Base-by-base conservation (phyloP, 2,797 vertebrate species). In the Gouania willdenowi region DNA sequence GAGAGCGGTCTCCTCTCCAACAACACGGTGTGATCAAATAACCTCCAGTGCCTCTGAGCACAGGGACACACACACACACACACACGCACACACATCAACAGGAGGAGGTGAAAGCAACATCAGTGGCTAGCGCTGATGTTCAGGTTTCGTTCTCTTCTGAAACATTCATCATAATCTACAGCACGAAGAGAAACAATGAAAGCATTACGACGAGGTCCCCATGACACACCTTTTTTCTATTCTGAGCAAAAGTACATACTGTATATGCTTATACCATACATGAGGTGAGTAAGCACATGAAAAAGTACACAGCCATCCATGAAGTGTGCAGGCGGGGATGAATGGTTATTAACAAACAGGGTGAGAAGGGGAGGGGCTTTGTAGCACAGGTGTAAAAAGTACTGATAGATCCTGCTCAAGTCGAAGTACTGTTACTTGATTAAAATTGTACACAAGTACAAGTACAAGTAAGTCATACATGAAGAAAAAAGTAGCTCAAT, bases 1-100 rank as follows among this genome's bases (percentile, higher is more conserved):
- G 47, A 72, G 65, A 70, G 66, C 67, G 69, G 65, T 53, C 65
- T 66, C 50, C 53, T 71, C 66, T 75, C 64, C 68, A 70, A 66
- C 74, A 77, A 72, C 74, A 78, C 74, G 58, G 67, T 74, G 64
- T 77, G 64, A 81, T 79, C 77, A 79, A 79, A 79, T 75, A 77
- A 76, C 67, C 68, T 70, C 56, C 55, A 50, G 65, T 55, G 68
- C 70, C 78, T 71, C 16, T 26, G 22, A 63, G 56, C 59, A 16
- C 19, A 20, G 5, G 6, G 6, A 6, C 19, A 6, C 19, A 20
- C 6, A 2, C 19, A 20, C 6, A 20, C 6, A 20, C 3, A 20
- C 19, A 20, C 5, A 19, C 18, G 19, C 18, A 19, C 18, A 19
- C 18, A 19, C 5, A 19, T 5, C 19, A 49, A 25, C 47, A 23